These are phyloP conservation scores for Marisa cornuarietis DNA, from an alignment of 1,140 invertebrate genomes.

Conservation along the genomic window DNA sequence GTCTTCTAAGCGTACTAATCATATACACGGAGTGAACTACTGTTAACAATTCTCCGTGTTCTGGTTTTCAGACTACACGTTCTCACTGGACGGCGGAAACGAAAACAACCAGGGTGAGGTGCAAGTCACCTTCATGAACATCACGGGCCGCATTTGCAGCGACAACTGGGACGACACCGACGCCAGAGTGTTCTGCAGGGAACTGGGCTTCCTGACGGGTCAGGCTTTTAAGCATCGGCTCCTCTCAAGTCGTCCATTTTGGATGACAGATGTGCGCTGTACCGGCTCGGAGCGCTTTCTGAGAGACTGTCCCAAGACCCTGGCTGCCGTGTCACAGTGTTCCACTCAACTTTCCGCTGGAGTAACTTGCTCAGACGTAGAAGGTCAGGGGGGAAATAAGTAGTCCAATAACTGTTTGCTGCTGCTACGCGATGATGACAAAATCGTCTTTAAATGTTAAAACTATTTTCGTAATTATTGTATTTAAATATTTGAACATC, in stretches of 20 bases:
- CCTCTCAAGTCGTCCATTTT: conserved; percentile 45
- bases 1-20: too few species aligned
- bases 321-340: neutral
- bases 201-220: conserved; percentile 47
- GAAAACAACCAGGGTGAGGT: conserved; percentile 32
- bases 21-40: conserved; percentile 2
- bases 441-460: neutral
- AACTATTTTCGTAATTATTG: neutral
- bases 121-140: conserved; percentile 38
- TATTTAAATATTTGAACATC: neutral
- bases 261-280: conserved; percentile 32
- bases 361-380: neutral
- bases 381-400: neutral
- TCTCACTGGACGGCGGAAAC: too few species aligned
- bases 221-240: conserved; percentile 38
- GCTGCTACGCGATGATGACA: neutral
- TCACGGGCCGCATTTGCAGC: conserved; percentile 48
- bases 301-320: neutral
- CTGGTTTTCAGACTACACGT: neutral
- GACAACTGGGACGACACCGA: conserved; percentile 48
- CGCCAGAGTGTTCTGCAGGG: conserved; percentile 48
- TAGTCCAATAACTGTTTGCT: neutral
- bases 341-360: neutral
- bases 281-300: neutral
- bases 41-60: conserved; percentile 17